Base-by-base conservation (phyloP, 2,888 invertebrate genomes). In the Erebia palarica region DNA sequence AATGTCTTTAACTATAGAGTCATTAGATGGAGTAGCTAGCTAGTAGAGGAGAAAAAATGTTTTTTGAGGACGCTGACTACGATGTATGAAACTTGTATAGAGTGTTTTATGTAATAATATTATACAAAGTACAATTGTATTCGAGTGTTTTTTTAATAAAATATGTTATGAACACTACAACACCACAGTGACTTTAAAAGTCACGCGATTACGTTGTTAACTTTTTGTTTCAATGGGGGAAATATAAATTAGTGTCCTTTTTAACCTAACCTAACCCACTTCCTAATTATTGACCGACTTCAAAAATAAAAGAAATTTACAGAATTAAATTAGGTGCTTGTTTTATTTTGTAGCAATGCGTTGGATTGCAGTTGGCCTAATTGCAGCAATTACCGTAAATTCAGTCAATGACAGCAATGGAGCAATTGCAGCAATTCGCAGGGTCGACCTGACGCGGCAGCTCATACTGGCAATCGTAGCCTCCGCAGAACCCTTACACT, bases 401-500 rank as follows among this genome's bases (percentile, higher is more conserved):
- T 1, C 27, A 27, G 27, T 27, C 27, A 27, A 3, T 27, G 27
- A 21, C 27, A 27, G 4, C 27, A 27, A 27, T 27, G 27, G 27
- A 4, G 27, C 27, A 27, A 27, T 3, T 27, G 27, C 4, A 27
- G 27, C 27, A 27, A 27, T 27, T 27, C 27, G 96, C 97, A 90
- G 86, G 95, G 90, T 67, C 94, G 86, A 59, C 94, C 88, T 94
- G 94, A 70, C 95, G 94, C 0, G 95, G 94, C 77, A 93, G 94
- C 84, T 97, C 97, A 88, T 97, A 98, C 84, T 96, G 96, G 90
- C 98, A 98, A 72, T n/a, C n/a, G n/a, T 95, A 94, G 53, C 98
- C 98, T 0, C 97, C 97, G 86, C 97, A 98, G 90, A 97, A 97
- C 78, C 11, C 47, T 9, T 44, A 11, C 47, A 47, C 11, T 47